A percentile compares a stretch with the other conserved stretches of the same genome.
phyloP scores from a whole-genome alignment of 1,140 invertebrate species.

The Drosophila nasuta region DNA sequence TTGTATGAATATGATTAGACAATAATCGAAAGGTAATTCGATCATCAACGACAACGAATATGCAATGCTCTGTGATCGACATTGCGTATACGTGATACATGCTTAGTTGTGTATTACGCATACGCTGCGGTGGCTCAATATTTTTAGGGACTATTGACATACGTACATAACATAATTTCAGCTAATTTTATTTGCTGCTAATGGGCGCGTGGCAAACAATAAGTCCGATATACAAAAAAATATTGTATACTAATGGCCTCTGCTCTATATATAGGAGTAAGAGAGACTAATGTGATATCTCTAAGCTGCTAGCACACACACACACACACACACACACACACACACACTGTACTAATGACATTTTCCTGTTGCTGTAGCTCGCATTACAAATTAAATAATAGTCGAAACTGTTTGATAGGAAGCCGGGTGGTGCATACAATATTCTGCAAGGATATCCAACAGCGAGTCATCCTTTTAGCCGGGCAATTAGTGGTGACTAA shows the following conservation, averaged over 20 bases:
- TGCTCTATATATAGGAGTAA: background rate
- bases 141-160: constrained; percentile 56
- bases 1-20: background rate
- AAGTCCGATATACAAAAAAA: constrained; percentile 9
- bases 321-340: background rate
- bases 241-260: background rate
- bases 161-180: constrained; percentile 22
- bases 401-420: background rate
- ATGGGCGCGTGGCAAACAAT: constrained; percentile 27
- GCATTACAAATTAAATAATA: constrained; percentile 62
- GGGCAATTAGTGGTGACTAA: constrained; percentile 56
- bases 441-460: constrained; percentile 11
- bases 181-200: constrained; percentile 25
- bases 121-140: background rate
- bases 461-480: constrained; percentile 36
- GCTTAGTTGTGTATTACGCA: background rate
- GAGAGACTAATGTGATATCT: constrained; percentile 18
- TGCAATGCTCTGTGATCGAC: background rate
- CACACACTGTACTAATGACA: constrained; percentile 21
- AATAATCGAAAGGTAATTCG: background rate
- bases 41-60: background rate
- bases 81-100: background rate
- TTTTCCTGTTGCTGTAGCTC: constrained; percentile 32
- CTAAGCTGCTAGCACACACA: background rate
- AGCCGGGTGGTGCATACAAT: background rate